These are phyloP conservation scores for Phalera bucephala DNA, from an alignment of 2,888 invertebrate species.

Conservation along the genomic window DNA sequence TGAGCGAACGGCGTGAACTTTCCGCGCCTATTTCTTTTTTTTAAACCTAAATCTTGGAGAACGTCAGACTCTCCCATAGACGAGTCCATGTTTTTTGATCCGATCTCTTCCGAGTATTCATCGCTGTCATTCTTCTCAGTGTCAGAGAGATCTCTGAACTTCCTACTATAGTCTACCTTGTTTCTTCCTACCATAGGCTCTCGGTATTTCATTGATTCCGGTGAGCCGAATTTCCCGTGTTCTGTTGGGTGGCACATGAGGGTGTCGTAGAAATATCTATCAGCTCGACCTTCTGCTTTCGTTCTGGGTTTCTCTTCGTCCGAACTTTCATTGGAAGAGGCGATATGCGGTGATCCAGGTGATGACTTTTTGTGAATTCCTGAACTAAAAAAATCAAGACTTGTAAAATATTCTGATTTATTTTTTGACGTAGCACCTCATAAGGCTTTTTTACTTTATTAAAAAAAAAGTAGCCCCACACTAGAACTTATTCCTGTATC, in stretches of 20 bases:
- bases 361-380: conserved; percentile 46
- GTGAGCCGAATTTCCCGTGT: conserved; percentile 40
- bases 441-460: too few relatives aligned
- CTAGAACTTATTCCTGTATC: too few relatives aligned
- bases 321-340: conserved; percentile 64
- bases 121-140: conserved; percentile 63
- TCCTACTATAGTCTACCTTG: conserved; percentile 49
- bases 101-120: conserved; percentile 58
- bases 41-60: conserved; percentile 52
- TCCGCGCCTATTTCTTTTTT: conserved; percentile 55
- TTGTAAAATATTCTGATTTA: too few relatives aligned
- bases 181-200: conserved; percentile 36
- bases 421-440: too few relatives aligned
- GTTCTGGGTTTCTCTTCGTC: conserved; percentile 54
- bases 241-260: conserved; percentile 63
- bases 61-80: conserved; percentile 59
- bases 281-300: conserved; percentile 54
- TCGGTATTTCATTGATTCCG: conserved; percentile 42
- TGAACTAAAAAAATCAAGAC: conserved; percentile 45
- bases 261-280: conserved; percentile 68
- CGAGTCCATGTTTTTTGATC: conserved; percentile 60
- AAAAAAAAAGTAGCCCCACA: too few relatives aligned
- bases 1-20: conserved; percentile 66
- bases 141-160: conserved; percentile 52
- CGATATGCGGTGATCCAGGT: conserved; percentile 46